Conservation (phyloP, 2,797 vertebrate genomes). For the Chelmon rostratus region DNA sequence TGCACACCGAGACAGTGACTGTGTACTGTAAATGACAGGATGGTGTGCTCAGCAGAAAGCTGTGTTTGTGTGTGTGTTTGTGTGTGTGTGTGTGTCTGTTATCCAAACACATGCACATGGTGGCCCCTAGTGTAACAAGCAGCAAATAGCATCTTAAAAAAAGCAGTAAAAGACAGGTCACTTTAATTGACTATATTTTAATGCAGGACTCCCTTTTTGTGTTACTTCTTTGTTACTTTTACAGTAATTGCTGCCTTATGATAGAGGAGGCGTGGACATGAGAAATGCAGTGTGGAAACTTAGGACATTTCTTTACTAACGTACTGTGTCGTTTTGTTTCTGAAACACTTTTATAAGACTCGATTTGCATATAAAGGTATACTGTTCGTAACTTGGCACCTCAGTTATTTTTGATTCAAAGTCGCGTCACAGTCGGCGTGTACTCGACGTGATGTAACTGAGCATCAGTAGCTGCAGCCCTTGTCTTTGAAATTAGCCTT, state of each 20-base stretch:
- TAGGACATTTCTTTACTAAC: constrained; percentile 18
- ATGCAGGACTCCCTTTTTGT: constrained; percentile 10
- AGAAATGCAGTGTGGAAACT: constrained; percentile 19
- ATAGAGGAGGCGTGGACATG: constrained; percentile 15
- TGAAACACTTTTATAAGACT: constrained; percentile 29
- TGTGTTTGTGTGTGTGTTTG: too few species aligned
- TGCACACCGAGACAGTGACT: not conserved
- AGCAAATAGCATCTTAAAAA: constrained; percentile 33
- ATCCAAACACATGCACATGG: constrained; percentile 29
- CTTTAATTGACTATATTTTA: not conserved
- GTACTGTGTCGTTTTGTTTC: constrained; percentile 25
- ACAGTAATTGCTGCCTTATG: constrained; percentile 59
- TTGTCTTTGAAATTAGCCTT: constrained; percentile 43
- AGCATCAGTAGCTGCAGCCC: constrained; percentile 43
- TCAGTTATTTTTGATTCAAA: constrained; percentile 37
- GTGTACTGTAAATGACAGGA: constrained; percentile 10
- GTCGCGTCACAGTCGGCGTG: constrained; percentile 12
- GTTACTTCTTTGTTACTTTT: constrained; percentile 1
- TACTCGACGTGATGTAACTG: constrained; percentile 45
- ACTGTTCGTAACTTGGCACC: constrained; percentile 21
- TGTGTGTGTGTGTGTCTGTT: constrained; percentile 32
- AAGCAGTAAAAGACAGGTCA: not conserved
- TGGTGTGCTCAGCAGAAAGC: not conserved
- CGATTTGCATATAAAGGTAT: constrained; percentile 28
- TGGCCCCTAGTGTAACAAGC: constrained; percentile 54